These are phyloP conservation scores for Notocelia uddmanniana DNA, from an alignment of 2,888 invertebrate genomes.

Conservation along the genomic window DNA sequence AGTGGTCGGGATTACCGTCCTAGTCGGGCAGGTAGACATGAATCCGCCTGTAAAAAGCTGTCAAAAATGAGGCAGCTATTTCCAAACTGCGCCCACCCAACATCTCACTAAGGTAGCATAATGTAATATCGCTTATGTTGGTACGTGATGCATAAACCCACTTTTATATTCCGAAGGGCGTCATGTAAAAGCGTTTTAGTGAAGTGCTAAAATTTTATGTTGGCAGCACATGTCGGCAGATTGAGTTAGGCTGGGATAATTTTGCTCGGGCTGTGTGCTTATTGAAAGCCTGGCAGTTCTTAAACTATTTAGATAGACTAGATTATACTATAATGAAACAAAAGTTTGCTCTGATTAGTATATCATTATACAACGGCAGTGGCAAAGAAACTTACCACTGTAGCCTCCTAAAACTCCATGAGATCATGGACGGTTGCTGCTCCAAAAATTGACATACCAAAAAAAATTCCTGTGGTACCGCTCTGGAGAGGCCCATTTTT, in stretches of 20 bases:
- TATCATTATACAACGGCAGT: too few species aligned
- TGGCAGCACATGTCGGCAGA: slow-evolving; percentile 49
- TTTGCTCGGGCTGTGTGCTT: slow-evolving; percentile 34
- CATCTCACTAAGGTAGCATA: slow-evolving; percentile 54
- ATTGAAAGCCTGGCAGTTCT: background rate
- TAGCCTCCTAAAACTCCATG: too few species aligned
- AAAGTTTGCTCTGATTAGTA: too few species aligned
- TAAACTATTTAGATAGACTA: background rate
- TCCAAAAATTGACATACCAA: too few species aligned
- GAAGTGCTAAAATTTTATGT: slow-evolving; percentile 59
- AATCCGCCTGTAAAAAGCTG: too few species aligned
- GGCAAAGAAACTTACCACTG: too few species aligned
- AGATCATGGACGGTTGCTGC: too few species aligned
- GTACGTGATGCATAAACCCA: slow-evolving; percentile 66
- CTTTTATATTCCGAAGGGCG: slow-evolving; percentile 58
- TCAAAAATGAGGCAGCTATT: slow-evolving; percentile 10
- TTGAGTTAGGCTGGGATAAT: slow-evolving; percentile 55
- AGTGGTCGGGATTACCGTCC: too few species aligned
- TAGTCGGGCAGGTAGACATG: too few species aligned
- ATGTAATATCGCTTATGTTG: slow-evolving; percentile 66
- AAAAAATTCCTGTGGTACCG: too few species aligned
- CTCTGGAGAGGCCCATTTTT: too few species aligned
- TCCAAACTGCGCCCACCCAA: slow-evolving; percentile 13
- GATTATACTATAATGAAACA: too few species aligned
- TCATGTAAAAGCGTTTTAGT: slow-evolving; percentile 54